These are phyloP conservation scores for Microctonus hyperodae DNA, from an alignment of 2,888 invertebrate genomes.

Conservation along the genomic window DNA sequence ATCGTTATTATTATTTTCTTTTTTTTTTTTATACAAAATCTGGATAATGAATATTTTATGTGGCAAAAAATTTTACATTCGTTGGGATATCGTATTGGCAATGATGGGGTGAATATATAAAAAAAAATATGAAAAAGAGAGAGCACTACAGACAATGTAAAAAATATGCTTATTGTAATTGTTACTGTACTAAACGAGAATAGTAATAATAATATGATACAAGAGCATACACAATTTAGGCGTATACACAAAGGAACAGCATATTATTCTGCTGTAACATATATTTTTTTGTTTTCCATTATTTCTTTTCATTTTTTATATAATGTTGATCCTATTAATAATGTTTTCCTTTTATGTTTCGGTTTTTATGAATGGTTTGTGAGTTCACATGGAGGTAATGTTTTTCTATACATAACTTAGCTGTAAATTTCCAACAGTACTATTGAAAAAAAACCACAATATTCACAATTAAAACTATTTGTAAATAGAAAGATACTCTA, in stretches of 20 bases:
- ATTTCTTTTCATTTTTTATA: slow-evolving; percentile 46
- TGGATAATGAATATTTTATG: slow-evolving; percentile 8
- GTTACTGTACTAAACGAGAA: slow-evolving; percentile 56
- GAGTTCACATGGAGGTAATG: not conserved
- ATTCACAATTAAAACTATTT: slow-evolving; percentile 30
- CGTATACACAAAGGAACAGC: slow-evolving; percentile 46
- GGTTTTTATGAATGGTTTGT: slow-evolving; percentile 27
- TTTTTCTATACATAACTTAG: slow-evolving; percentile 26
- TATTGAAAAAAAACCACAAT: slow-evolving; percentile 1
- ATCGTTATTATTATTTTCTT: slow-evolving; percentile 24
- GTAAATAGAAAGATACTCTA: slow-evolving; percentile 37
- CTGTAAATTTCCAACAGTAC: slow-evolving; percentile 30
- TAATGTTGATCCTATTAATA: slow-evolving; percentile 44
- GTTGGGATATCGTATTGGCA: slow-evolving; percentile 1
- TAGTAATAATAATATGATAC: slow-evolving; percentile 60
- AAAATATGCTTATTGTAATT: slow-evolving; percentile 62
- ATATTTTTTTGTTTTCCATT: slow-evolving; percentile 42
- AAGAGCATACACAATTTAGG: slow-evolving; percentile 53
- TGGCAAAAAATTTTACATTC: slow-evolving; percentile 18
- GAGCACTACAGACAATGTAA: slow-evolving; percentile 58
- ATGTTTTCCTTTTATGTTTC: slow-evolving; percentile 25
- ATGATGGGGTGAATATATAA: slow-evolving; percentile 27
- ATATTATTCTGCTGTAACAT: slow-evolving; percentile 36
- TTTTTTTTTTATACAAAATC: slow-evolving; percentile 22
- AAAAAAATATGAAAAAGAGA: slow-evolving; percentile 46